These are phyloP conservation scores for Cantharis rufa DNA, from an alignment of 2,888 invertebrate genomes.

Conservation along the genomic window DNA sequence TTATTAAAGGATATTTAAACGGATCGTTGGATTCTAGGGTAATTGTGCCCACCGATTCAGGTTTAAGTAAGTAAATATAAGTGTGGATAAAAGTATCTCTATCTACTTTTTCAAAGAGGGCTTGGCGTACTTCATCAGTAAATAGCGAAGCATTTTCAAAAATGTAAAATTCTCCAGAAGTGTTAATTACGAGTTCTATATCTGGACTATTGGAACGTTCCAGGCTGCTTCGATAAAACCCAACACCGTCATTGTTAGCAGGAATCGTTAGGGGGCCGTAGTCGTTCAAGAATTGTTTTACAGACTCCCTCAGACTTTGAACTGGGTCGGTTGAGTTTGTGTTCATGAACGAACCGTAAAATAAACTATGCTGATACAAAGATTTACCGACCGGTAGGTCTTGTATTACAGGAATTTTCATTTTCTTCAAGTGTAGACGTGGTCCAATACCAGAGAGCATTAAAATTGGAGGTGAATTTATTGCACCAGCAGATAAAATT, in stretches of 20 bases:
- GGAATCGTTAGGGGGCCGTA: conserved; percentile 27
- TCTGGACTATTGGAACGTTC: background rate
- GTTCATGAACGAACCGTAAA: conserved; percentile 27
- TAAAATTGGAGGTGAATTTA: conserved; percentile 36
- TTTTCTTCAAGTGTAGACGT: conserved; percentile 28
- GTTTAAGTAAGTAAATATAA: background rate
- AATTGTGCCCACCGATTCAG: conserved; percentile 39
- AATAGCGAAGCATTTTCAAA: background rate
- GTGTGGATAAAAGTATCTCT: background rate
- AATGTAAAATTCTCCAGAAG: background rate
- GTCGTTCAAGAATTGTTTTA: conserved; percentile 32
- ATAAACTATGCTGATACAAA: conserved; percentile 38
- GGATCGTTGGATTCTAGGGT: conserved; percentile 40
- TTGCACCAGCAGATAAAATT: background rate
- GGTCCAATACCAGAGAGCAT: conserved; percentile 44
- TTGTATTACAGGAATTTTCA: conserved; percentile 34
- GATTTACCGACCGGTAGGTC: conserved; percentile 37
- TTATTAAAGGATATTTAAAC: conserved; percentile 41
- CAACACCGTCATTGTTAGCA: background rate
- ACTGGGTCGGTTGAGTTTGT: conserved; percentile 23
- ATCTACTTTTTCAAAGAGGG: background rate
- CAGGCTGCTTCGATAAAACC: background rate
- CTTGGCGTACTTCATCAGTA: background rate
- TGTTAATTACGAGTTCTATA: background rate
- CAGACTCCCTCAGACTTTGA: conserved; percentile 9